These are phyloP conservation scores for Nipponia nippon DNA, from an alignment of 2,113 vertebrate species.

Conservation along the genomic window DNA sequence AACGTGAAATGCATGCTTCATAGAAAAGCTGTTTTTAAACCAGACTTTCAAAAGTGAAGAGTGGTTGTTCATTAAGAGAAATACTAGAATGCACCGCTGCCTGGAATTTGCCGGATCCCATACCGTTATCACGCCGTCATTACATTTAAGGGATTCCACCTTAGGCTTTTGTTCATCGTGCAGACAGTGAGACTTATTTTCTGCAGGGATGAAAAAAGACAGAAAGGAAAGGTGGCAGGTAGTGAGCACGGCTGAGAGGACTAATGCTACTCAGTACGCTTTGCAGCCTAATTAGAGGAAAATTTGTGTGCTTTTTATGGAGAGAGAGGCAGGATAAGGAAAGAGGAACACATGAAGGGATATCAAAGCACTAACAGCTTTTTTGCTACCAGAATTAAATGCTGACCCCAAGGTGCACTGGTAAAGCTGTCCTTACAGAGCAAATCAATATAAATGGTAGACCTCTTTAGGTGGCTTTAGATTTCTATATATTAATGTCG, in stretches of 20 bases:
- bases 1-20: background rate
- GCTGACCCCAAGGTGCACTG: conserved; percentile 23
- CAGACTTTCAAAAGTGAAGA: conserved; percentile 5
- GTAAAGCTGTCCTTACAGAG: conserved; percentile 41
- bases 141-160: conserved; percentile 32
- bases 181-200: background rate
- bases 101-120: background rate
- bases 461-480: conserved; percentile 13
- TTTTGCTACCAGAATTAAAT: conserved; percentile 63
- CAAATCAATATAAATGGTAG: conserved; percentile 58
- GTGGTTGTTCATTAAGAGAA: conserved; percentile 4
- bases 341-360: conserved; percentile 36
- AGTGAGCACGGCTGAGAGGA: conserved; percentile 39
- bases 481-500: conserved; percentile 7
- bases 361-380: conserved; percentile 46
- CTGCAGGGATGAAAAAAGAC: conserved; percentile 9
- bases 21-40: background rate
- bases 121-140: background rate
- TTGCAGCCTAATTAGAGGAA: conserved; percentile 72
- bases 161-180: conserved; percentile 22
- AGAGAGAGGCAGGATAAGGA: conserved; percentile 33
- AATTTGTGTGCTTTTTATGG: conserved; percentile 68
- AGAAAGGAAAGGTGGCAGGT: conserved; percentile 51
- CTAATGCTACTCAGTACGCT: conserved; percentile 62
- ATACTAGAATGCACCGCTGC: background rate